Evolutionary conservation across 2,113 vertebrate genomes (phyloP).

Genomic region (Calidris pygmaea): DNA sequence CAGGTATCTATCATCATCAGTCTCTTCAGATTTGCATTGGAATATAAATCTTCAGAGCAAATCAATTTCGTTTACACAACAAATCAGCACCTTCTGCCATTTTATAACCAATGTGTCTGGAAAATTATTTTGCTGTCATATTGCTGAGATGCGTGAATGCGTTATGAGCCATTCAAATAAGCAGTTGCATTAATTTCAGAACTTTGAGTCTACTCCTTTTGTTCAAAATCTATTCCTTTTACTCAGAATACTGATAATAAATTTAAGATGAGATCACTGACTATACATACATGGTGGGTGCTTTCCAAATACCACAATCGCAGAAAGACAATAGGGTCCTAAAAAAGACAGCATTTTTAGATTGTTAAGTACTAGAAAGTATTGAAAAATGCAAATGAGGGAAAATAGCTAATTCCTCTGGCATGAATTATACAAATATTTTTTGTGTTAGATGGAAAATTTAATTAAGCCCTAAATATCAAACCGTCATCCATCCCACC

Average conservation of each 20-base stretch:
- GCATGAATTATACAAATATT: background rate
- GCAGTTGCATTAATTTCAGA: background rate
- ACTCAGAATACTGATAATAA: background rate
- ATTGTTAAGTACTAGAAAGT: background rate
- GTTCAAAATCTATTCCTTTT: background rate
- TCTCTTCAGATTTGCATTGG: background rate
- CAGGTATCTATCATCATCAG: background rate
- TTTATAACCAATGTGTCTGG: background rate
- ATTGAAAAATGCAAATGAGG: background rate
- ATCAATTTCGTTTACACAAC: background rate
- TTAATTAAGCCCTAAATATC: background rate
- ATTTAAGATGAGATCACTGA: background rate
- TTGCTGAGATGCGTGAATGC: background rate
- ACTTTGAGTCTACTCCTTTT: background rate
- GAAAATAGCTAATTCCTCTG: background rate
- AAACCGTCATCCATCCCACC: background rate
- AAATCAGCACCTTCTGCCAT: background rate
- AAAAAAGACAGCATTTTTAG: background rate
- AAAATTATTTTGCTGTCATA: background rate
- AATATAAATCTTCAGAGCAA: background rate
- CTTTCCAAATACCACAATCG: background rate
- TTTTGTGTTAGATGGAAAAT: background rate
- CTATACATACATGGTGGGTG: background rate
- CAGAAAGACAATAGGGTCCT: background rate
- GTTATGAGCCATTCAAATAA: background rate